Conservation (phyloP, 2,113 vertebrate genomes). For the Okapia johnstoni region DNA sequence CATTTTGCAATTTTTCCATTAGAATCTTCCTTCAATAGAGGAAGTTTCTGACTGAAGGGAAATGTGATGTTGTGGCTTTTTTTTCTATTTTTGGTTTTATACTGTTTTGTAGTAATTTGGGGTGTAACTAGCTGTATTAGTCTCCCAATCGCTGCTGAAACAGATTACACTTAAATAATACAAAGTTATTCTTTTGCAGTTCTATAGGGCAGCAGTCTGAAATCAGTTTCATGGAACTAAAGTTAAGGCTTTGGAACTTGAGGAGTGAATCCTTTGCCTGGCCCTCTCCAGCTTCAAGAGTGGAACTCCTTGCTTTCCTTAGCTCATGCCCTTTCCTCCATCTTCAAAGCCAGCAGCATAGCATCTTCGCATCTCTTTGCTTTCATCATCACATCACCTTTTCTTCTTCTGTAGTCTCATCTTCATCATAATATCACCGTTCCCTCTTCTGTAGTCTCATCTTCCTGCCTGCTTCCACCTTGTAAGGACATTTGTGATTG, state of each 20-base stretch:
- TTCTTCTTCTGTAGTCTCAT: neutral
- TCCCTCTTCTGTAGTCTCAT: neutral
- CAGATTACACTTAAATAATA: neutral
- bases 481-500: neutral
- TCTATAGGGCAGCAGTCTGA: neutral
- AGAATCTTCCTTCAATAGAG: neutral
- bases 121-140: neutral
- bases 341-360: neutral
- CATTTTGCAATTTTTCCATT: neutral
- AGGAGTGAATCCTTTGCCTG: neutral
- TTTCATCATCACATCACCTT: neutral
- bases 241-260: neutral
- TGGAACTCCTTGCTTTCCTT: neutral
- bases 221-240: neutral
- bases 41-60: neutral
- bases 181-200: neutral
- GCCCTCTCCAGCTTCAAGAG: neutral
- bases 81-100: neutral
- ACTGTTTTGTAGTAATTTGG: neutral
- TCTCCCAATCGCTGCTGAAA: neutral
- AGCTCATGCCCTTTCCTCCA: neutral
- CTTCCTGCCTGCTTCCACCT: neutral
- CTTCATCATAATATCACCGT: neutral
- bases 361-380: neutral
- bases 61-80: neutral